phyloP scores from a whole-genome alignment of 2,797 vertebrate genomes.

The Chiroxiphia lanceolata region DNA sequence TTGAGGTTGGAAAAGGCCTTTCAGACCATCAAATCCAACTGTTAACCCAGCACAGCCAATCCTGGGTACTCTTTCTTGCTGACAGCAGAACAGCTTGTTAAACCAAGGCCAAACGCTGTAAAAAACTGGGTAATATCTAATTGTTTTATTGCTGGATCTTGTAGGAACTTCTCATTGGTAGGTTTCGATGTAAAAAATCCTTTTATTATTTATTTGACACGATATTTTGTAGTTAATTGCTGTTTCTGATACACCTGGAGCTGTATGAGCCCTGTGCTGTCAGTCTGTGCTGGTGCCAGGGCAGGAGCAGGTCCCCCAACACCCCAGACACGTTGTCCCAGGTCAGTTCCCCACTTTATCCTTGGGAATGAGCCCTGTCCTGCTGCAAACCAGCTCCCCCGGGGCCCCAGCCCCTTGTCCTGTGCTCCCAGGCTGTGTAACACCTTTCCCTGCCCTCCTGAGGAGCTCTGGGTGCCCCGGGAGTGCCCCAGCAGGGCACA shows the following conservation, averaged over 20 bases:
- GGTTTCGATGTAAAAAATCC: background rate
- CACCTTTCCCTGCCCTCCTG: background rate
- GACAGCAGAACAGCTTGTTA: background rate
- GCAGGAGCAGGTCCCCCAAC: background rate
- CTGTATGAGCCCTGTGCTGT: fast-evolving
- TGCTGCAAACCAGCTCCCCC: background rate
- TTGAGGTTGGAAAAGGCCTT: background rate
- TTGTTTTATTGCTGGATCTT: background rate
- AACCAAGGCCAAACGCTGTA: background rate
- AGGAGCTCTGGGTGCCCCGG: fast-evolving
- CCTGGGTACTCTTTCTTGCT: background rate
- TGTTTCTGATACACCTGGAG: background rate
- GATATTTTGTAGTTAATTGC: background rate
- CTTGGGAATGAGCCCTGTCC: background rate
- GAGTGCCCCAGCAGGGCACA: background rate
- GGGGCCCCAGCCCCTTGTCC: background rate
- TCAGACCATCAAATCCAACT: background rate
- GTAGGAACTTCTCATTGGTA: background rate
- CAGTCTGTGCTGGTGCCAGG: too few relatives aligned
- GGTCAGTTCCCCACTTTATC: background rate
- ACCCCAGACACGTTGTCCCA: fast-evolving
- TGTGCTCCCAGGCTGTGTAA: fast-evolving
- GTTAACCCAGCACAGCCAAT: background rate
- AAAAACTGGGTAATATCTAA: background rate
- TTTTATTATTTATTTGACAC: background rate